Evolutionary conservation across 2,797 vertebrate genomes (phyloP), one percentile per base, ranked within the genome.

Genomic region (Furcifer pardalis): DNA sequence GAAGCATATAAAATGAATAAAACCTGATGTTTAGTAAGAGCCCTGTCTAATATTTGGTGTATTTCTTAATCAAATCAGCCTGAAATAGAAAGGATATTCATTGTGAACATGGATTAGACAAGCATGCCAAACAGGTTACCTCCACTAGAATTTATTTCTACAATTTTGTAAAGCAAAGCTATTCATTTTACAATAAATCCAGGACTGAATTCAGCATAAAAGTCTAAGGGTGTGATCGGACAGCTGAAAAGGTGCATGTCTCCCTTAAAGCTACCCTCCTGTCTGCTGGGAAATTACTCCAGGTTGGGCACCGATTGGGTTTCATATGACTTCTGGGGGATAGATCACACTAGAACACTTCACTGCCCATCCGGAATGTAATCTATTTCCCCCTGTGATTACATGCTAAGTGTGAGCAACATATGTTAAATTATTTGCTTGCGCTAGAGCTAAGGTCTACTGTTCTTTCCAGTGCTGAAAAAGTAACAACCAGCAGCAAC

Each of bases 91-190:
- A 81, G 63, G 32, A 23, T 81, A 62, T 23, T 81, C 2, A 7
- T 69, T 81, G 74, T 78, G 52, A 84, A 71, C 66, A 72, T 69
- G 65, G 79, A 71, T 69, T 40, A 77, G 73, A 27, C 59, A 82
- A 77, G 65, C 65, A 63, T 72, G 63, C 32, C 71, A 72, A 86
- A 81, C 49, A 69, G 63, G 46, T 86, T 86, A 25, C 32, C 65
- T 60, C 12, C 65, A 77, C n/a, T 71, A 52, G 25, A 49, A 71
- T 63, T 62, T 40, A 37, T 77, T 81, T 77, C 52, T 77, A 30
- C 32, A 30, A 35, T 76, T 44, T 69, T 76, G 32, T 63, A 65
- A 77, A 40, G 63, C 21, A 85, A 65, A 65, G 32, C 35, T 74
- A 59, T 62, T 65, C 19, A 13, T 40, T 56, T 66, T 23, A n/a